Base-by-base conservation (phyloP, 2,113 vertebrate species). In the Suncus etruscus region DNA sequence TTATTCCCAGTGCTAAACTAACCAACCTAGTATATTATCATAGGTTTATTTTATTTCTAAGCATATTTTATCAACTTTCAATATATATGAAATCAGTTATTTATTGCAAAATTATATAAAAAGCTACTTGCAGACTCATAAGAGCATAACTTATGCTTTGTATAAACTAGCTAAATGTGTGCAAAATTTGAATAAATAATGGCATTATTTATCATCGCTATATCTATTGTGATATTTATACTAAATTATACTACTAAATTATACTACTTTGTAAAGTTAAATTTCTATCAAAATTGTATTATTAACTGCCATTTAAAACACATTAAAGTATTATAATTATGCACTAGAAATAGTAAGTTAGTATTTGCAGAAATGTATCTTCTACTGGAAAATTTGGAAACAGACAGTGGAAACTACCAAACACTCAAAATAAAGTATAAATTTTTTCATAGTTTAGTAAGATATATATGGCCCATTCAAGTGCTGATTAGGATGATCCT, bases 91-190 rank as follows among this genome's bases (percentile, higher is more conserved):
- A 85, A 76, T 63, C 25, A 76, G 14, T 31, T 47, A 29, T 86
- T 79, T 18, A 48, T 63, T 80, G 48, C 22, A 65, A 61, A 88
- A 83, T 69, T 90, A 92, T 83, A 70, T 47, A 15, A 93, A 93
- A 77, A 88, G 14, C 48, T 51, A 74, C 2, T 15, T 89, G 2
- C 54, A 68, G 10, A 48, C 9, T 78, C 31, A 51, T 15, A 72
- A 9, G 32, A 61, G 11, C 14, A 8, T 45, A n/a, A 14, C 1
- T 58, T 51, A 20, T 61, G 20, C 58, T 73, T 78, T 79, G 32
- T 76, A 12, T 31, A 25, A 79, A 75, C 24, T 80, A 1, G 31
- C 11, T 58, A 24, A 66, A 78, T 25, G 74, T 6, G 14, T 48
- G 51, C 48, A n/a, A 47, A 86, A 29, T 54, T 48, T 45, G 48